These are phyloP conservation scores for Dasyurus viverrinus DNA, from an alignment of 2,113 vertebrate species.

Conservation along the genomic window DNA sequence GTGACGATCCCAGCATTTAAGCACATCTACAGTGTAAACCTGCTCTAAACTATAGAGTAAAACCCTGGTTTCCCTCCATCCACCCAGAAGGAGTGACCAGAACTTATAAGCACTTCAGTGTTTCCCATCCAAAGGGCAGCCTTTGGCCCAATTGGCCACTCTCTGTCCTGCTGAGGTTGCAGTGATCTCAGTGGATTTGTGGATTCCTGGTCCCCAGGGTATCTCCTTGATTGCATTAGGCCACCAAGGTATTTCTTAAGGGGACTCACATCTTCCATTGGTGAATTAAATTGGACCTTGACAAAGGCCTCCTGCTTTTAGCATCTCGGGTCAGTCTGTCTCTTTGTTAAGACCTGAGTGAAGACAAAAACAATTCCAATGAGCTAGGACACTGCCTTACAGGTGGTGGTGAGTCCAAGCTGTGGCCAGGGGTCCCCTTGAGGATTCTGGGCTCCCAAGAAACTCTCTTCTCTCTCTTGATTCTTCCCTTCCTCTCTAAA, in stretches of 20 bases:
- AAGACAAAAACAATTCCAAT: not conserved
- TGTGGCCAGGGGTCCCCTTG: not conserved
- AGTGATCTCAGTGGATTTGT: not conserved
- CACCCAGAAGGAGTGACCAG: not conserved
- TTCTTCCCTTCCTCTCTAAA: not conserved
- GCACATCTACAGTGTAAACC: not conserved
- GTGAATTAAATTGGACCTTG: not conserved
- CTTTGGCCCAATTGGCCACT: not conserved
- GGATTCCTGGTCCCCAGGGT: not conserved
- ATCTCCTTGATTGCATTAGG: not conserved
- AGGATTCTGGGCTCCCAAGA: not conserved
- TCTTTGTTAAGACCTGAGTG: not conserved
- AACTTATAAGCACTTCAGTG: not conserved
- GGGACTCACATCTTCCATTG: not conserved
- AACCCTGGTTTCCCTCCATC: not conserved
- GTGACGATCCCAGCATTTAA: not conserved
- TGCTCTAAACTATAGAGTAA: not conserved
- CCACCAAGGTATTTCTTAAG: not conserved
- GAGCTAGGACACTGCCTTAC: not conserved
- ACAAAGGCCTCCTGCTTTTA: not conserved
- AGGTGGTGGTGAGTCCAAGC: not conserved
- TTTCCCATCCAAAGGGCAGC: not conserved
- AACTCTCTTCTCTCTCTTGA: not conserved
- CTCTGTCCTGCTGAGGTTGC: not conserved
- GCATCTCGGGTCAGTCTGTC: not conserved